Conservation (phyloP, 2,888 invertebrate genomes). For the Andrena dorsata region DNA sequence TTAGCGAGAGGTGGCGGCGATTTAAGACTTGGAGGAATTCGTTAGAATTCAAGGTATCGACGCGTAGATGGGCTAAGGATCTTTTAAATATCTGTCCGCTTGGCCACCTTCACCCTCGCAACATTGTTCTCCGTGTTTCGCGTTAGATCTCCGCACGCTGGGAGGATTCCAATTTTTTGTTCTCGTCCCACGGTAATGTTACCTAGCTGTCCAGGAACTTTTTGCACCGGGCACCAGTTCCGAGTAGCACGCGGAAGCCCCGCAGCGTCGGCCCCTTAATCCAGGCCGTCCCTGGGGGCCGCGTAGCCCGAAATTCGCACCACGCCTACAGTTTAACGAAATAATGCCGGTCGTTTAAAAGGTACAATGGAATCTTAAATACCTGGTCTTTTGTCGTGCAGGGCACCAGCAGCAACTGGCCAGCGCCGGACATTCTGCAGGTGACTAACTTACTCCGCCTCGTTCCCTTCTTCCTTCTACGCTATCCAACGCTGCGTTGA, state of each 20-base stretch:
- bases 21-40: background rate
- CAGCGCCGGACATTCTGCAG: constrained; percentile 40
- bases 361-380: constrained; percentile 76
- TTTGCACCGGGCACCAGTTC: background rate
- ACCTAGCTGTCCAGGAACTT: background rate
- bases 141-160: background rate
- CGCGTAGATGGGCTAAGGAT: too few relatives aligned
- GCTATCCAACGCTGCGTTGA: constrained; percentile 10
- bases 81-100: too few relatives aligned
- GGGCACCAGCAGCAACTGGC: constrained; percentile 46
- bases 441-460: constrained; percentile 59
- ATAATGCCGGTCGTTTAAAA: constrained; percentile 79
- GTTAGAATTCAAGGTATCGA: background rate
- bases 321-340: constrained; percentile 81
- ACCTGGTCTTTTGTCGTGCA: constrained; percentile 43
- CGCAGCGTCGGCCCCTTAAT: constrained; percentile 32
- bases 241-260: constrained; percentile 10
- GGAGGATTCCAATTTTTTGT: background rate
- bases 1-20: constrained; percentile 7
- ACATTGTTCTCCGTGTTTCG: background rate
- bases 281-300: constrained; percentile 39
- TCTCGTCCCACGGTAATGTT: background rate
- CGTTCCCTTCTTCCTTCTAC: constrained; percentile 8
- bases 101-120: too few relatives aligned
- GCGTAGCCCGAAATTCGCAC: constrained; percentile 65